Base-by-base conservation (phyloP, 1,140 invertebrate genomes). In the Helicoverpa zea region DNA sequence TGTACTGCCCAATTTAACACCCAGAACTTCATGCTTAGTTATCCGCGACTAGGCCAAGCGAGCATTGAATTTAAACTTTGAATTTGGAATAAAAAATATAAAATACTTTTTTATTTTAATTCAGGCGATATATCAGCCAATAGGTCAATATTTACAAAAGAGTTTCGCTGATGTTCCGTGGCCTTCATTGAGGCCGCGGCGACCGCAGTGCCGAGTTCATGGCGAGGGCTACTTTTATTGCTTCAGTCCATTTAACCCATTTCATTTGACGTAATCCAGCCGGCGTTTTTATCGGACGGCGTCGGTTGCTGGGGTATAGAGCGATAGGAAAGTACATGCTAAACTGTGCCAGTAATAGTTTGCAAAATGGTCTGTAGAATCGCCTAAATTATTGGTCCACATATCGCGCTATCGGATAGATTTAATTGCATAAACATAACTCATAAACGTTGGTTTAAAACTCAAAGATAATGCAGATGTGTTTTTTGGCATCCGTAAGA, bases 211-310 rank as follows among this genome's bases (percentile, higher is more conserved):
- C 64, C 72, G 90, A 90, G 92, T 92, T 94, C 92, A 92, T 86
- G 90, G 92, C 84, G 88, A 91, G 90, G 91, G 90, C 88, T 91
- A 87, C 88, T 86, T 91, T 94, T 91, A 92, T 90, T 91, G 84
- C 90, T 88, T 81, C 86, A 89, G 84, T 90, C 89, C 88, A 92
- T 92, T 90, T 89, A 89, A 90, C 86, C 88, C 87, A 92, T 91
- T 89, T 90, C 87, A 88, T 88, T 35, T 92, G 91, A 94, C 89
- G 91, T 89, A 94, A 92, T 88, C 85, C 84, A 82, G 80, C 66
- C 72, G 79, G 59, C 58, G 59, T 80, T 85, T 86, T 89, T 90
- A 89, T 88, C 80, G 79, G 59, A 18, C 51, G 43, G 58, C 47
- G 82, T 58, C 68, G 47, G 84, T 86, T 86, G 82, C 81, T 64